phyloP scores from a whole-genome alignment of 2,797 vertebrate genomes.

The Aphelocoma californica region DNA sequence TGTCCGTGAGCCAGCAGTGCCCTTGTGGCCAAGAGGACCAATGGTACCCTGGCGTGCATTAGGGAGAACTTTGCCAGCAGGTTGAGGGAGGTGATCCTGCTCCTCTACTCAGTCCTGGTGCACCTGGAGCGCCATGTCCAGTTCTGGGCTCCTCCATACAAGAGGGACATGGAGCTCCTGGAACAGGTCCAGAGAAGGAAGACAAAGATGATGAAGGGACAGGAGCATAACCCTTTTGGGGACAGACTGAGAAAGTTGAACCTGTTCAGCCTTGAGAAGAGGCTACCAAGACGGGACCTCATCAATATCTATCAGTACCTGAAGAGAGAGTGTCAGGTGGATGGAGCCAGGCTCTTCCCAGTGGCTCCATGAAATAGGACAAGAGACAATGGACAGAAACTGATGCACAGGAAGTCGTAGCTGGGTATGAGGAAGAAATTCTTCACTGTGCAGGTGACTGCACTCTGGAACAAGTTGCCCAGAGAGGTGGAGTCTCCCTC shows the following conservation, averaged over 20 bases:
- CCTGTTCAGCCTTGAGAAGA: not conserved
- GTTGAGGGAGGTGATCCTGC: not conserved
- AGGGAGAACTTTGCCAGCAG: not conserved
- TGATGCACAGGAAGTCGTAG: not conserved
- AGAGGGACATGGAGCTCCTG: not conserved
- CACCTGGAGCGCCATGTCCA: not conserved
- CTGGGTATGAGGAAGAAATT: not conserved
- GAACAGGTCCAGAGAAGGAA: rapidly evolving
- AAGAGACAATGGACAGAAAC: not conserved
- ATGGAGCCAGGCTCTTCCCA: not conserved
- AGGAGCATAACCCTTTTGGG: not conserved
- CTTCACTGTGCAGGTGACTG: not conserved
- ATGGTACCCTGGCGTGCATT: not conserved
- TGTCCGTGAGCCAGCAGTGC: not conserved
- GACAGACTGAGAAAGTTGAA: too few relatives aligned
- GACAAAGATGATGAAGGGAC: too few relatives aligned
- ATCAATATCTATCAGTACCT: rapidly evolving
- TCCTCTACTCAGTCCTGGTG: not conserved
- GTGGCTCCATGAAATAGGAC: not conserved
- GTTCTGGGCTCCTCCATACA: not conserved
- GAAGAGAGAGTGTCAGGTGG: not conserved
- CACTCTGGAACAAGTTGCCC: not conserved
- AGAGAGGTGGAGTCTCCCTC: not conserved
- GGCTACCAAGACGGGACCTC: rapidly evolving
- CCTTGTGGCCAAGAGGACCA: not conserved